A percentile compares a stretch with the other conserved stretches of the same genome.
Conservation (phyloP, 2,888 invertebrate species). For the Drosophila melanosoma region DNA sequence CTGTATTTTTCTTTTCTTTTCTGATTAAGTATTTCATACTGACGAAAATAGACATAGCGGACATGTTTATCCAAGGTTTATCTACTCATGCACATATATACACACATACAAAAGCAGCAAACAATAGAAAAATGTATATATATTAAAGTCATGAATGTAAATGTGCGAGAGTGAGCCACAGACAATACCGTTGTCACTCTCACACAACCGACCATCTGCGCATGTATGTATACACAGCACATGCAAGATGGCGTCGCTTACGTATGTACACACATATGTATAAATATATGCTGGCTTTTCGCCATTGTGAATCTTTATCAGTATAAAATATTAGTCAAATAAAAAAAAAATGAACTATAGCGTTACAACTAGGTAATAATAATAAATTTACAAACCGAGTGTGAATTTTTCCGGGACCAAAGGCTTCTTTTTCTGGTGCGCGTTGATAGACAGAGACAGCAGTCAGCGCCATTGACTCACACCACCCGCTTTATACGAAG, state of each 20-base stretch:
- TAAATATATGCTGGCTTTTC: constrained; percentile 27
- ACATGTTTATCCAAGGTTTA: constrained; percentile 45
- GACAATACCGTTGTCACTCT: constrained; percentile 19
- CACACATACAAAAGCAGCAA: constrained; percentile 32
- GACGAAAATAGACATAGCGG: constrained; percentile 48
- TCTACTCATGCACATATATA: constrained; percentile 25
- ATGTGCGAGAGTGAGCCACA: background rate
- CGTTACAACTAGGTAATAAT: constrained; percentile 47
- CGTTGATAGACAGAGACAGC: constrained; percentile 51
- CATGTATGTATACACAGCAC: constrained; percentile 27
- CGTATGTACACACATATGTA: constrained; percentile 21
- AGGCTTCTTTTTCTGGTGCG: constrained; percentile 61
- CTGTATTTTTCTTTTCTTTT: constrained; percentile 14
- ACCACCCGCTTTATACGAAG: constrained; percentile 57
- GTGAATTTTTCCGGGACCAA: constrained; percentile 66
- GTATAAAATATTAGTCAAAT: constrained; percentile 30
- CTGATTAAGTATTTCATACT: constrained; percentile 38
- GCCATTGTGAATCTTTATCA: constrained; percentile 20
- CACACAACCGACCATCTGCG: constrained; percentile 17
- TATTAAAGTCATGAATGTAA: background rate
- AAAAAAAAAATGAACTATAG: constrained; percentile 23
- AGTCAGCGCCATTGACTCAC: constrained; percentile 69
- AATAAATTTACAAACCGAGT: constrained; percentile 77
- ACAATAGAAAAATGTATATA: constrained; percentile 32
- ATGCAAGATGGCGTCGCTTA: constrained; percentile 58